phyloP scores from a whole-genome alignment of 1,140 invertebrate genomes.

The Venustaconcha ellipsiformis region DNA sequence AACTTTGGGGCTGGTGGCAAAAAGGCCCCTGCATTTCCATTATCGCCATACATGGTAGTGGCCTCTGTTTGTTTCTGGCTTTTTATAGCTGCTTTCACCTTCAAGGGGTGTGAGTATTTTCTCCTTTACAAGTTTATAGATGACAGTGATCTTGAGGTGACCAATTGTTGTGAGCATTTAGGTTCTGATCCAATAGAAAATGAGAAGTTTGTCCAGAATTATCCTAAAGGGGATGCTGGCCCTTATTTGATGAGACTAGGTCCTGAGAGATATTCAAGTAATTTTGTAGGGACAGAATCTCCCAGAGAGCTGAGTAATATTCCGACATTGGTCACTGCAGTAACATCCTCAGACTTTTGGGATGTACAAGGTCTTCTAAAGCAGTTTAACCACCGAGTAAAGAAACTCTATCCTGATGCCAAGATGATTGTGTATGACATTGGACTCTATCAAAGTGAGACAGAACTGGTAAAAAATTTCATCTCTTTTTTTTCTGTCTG shows the following conservation, averaged over 20 bases:
- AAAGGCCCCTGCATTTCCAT: too few species aligned
- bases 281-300: slow-evolving; percentile 33
- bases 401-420: background rate
- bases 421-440: slow-evolving; percentile 53
- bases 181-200: slow-evolving; percentile 32
- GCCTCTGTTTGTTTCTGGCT: slow-evolving; percentile 39
- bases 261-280: slow-evolving; percentile 29
- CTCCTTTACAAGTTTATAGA: slow-evolving; percentile 30
- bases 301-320: slow-evolving; percentile 33
- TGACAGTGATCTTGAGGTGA: slow-evolving; percentile 19
- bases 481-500: background rate
- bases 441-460: slow-evolving; percentile 44
- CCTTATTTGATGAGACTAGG: slow-evolving; percentile 53
- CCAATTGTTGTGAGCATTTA: slow-evolving; percentile 37
- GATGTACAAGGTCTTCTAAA: slow-evolving; percentile 35
- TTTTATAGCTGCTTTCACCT: slow-evolving; percentile 22
- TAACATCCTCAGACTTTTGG: slow-evolving; percentile 47
- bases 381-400: slow-evolving; percentile 23
- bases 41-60: slow-evolving; percentile 25
- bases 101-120: slow-evolving; percentile 33
- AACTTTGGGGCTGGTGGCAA: too few species aligned
- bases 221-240: slow-evolving; percentile 46
- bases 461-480: slow-evolving; percentile 39
- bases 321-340: slow-evolving; percentile 54
- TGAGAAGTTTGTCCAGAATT: slow-evolving; percentile 41